Conservation (phyloP, 2,888 invertebrate species). For the Sacculina carcini region DNA sequence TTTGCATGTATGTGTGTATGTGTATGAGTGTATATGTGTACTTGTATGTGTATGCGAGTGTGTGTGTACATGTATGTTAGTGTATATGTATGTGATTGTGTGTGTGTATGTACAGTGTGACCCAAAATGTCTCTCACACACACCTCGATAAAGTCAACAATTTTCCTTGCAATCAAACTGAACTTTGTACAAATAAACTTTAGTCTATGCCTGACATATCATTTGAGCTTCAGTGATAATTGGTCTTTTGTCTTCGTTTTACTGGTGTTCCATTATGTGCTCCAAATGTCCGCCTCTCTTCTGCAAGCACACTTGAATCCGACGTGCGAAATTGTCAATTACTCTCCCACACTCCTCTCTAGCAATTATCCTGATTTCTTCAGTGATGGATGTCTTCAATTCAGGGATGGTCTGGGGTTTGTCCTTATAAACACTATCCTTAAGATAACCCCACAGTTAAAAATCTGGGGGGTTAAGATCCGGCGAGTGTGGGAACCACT, state of each 20-base stretch:
- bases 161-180: background rate
- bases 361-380: background rate
- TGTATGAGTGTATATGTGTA: too few relatives aligned
- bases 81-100: too few relatives aligned
- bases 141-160: background rate
- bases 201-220: background rate
- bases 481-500: too few relatives aligned
- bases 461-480: constrained; percentile 7
- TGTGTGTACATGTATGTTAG: too few relatives aligned
- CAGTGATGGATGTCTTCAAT: background rate
- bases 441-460: constrained; percentile 6
- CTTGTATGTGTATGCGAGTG: too few relatives aligned
- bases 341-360: background rate
- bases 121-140: too few relatives aligned
- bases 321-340: background rate
- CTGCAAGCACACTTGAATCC: background rate
- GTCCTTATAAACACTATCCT: too few relatives aligned
- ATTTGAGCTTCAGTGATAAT: background rate
- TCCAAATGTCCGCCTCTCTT: background rate
- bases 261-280: background rate
- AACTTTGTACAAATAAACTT: background rate
- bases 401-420: too few relatives aligned
- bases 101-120: too few relatives aligned
- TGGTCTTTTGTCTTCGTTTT: background rate
- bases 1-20: too few relatives aligned